Conservation (phyloP, 2,113 vertebrate species). For the Entomyzon cyanotis region DNA sequence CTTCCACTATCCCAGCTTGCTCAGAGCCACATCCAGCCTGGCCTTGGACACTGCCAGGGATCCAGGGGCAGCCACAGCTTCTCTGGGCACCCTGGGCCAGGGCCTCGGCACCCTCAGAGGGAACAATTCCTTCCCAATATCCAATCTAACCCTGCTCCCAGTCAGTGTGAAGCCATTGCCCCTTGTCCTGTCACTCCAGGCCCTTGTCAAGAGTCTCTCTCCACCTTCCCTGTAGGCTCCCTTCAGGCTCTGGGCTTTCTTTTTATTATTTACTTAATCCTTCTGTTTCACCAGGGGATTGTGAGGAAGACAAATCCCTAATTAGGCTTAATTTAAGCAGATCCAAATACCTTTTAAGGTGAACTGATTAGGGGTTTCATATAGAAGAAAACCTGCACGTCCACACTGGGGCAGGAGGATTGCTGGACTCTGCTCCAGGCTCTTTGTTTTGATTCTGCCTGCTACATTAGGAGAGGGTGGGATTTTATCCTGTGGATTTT, state of each 20-base stretch:
- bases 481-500: background rate
- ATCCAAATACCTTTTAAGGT: background rate
- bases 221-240: background rate
- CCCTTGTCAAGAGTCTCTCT: background rate
- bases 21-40: background rate
- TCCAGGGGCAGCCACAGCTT: background rate
- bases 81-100: background rate
- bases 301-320: background rate
- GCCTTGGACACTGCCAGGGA: background rate
- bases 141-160: accelerated
- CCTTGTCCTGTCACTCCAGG: background rate
- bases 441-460: background rate
- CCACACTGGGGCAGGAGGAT: background rate
- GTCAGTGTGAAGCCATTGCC: background rate
- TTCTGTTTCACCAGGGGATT: background rate
- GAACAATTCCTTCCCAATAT: background rate
- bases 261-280: background rate
- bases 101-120: accelerated
- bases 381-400: background rate
- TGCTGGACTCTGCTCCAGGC: background rate
- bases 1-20: accelerated
- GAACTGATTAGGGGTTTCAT: background rate
- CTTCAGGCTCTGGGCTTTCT: background rate
- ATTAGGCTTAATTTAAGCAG: background rate
- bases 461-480: background rate